phyloP scores from a whole-genome alignment of 2,888 invertebrate species.

The Timema podura region DNA sequence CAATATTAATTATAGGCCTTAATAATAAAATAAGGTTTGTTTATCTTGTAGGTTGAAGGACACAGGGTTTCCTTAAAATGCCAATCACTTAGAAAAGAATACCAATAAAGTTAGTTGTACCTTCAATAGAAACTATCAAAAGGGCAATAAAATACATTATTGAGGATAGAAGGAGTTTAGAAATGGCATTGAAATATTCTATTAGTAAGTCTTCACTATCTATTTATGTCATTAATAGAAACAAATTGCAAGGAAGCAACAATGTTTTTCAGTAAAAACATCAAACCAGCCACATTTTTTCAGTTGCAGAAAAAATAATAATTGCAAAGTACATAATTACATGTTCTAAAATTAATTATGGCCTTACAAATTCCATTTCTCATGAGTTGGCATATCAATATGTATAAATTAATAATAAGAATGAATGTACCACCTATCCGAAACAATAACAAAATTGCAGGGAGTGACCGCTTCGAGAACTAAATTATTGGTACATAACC shows the following conservation, averaged over 20 bases:
- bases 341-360: conserved; percentile 4
- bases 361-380: neutral
- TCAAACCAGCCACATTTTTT: neutral
- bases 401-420: neutral
- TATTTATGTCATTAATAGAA: conserved; percentile 2
- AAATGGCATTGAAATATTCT: neutral
- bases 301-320: neutral
- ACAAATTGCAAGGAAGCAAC: neutral
- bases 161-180: neutral
- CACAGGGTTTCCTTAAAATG: neutral
- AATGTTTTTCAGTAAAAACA: neutral
- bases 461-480: neutral
- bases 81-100: no score
- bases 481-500: neutral
- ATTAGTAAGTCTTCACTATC: conserved; percentile 8
- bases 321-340: neutral
- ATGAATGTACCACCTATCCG: neutral
- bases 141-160: neutral
- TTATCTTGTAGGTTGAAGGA: neutral
- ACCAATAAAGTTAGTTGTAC: neutral
- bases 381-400: conserved; percentile 3
- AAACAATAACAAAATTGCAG: neutral
- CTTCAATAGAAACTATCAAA: neutral
- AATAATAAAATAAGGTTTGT: neutral
- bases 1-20: no score